These are phyloP conservation scores for Adoxophyes honmai DNA, from an alignment of 1,140 invertebrate genomes.

Conservation along the genomic window DNA sequence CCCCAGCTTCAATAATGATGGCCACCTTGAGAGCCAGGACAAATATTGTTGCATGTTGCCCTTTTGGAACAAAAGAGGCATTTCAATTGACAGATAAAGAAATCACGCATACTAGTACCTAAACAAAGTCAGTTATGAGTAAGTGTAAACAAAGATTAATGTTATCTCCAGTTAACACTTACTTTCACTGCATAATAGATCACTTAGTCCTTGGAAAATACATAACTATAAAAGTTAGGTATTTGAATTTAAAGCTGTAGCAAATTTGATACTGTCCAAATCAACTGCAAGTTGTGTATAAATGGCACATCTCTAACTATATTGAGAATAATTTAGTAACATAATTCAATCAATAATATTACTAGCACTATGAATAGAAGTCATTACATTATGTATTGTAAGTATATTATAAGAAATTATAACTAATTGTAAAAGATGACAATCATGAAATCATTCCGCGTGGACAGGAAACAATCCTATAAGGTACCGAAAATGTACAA, in stretches of 20 bases:
- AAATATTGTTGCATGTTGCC: too few relatives aligned
- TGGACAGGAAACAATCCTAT: slow-evolving; percentile 75
- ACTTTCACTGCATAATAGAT: too few relatives aligned
- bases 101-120: too few relatives aligned
- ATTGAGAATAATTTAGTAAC: slow-evolving; percentile 22
- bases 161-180: too few relatives aligned
- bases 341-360: neutral
- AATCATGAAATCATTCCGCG: slow-evolving; percentile 41
- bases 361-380: neutral
- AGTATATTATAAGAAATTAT: neutral
- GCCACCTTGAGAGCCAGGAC: too few relatives aligned
- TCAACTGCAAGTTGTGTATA: slow-evolving; percentile 5
- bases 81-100: too few relatives aligned
- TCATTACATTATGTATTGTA: slow-evolving; percentile 1
- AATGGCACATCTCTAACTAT: slow-evolving; percentile 30
- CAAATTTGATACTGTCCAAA: neutral
- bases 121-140: too few relatives aligned
- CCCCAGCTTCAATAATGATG: too few relatives aligned
- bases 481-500: slow-evolving; percentile 63
- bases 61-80: too few relatives aligned
- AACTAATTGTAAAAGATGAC: slow-evolving; percentile 17
- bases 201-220: too few relatives aligned
- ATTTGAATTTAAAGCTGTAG: slow-evolving; percentile 7
- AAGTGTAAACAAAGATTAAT: too few relatives aligned
- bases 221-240: too few relatives aligned